Percentiles rank a stretch among this genome's conserved stretches.
Evolutionary conservation across 1,140 invertebrate genomes (phyloP).

Genomic region (Lysiphlebus fabarum): DNA sequence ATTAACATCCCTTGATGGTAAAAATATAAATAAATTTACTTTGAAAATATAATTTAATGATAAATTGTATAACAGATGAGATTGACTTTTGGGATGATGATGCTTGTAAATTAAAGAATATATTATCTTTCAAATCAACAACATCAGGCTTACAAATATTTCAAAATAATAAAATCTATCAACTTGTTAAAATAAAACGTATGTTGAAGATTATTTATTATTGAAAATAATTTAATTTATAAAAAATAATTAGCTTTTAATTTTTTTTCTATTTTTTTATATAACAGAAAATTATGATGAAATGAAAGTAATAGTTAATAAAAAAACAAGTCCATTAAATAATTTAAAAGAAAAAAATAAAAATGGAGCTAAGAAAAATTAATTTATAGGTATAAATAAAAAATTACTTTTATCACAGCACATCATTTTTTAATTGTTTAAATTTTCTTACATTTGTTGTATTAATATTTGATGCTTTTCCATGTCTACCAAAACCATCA

Average conservation of each 20-base stretch:
- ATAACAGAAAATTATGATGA: too few species aligned
- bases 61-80: slow-evolving; percentile 17
- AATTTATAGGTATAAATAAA: too few species aligned
- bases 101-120: slow-evolving; percentile 15
- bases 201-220: background rate
- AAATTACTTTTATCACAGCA: slow-evolving; percentile 35
- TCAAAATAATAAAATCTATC: slow-evolving; percentile 4
- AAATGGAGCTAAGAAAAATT: too few species aligned
- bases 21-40: background rate
- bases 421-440: slow-evolving; percentile 54
- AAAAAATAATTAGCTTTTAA: background rate
- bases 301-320: too few species aligned
- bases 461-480: slow-evolving; percentile 67
- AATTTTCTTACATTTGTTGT: slow-evolving; percentile 58
- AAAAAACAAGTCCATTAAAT: too few species aligned
- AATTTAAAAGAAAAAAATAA: background rate
- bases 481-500: slow-evolving; percentile 68
- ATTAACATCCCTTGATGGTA: slow-evolving; percentile 18
- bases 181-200: slow-evolving; percentile 20
- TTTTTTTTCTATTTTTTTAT: too few species aligned
- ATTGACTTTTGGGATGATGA: slow-evolving; percentile 29
- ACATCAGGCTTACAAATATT: slow-evolving; percentile 20
- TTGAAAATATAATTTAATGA: background rate
- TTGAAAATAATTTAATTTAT: background rate
- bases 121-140: slow-evolving; percentile 1